Base-by-base conservation (phyloP, 2,797 vertebrate species). In the Platalea minor region DNA sequence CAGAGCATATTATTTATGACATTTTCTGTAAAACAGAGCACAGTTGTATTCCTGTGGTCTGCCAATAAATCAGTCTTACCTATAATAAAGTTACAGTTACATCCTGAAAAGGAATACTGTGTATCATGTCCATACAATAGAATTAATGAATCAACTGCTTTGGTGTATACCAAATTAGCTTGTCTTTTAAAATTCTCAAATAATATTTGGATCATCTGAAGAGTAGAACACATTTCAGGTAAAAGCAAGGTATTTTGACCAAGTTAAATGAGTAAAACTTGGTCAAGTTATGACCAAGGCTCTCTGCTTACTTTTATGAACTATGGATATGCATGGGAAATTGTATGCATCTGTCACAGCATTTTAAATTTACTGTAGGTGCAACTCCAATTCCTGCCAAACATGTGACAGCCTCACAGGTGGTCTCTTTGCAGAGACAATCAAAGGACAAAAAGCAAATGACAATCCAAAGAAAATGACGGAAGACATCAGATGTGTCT, bases 1-100 rank as follows among this genome's bases (percentile, higher is more conserved):
- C 85, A 91, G 81, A 78, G 46, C 50, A 19, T 67, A 74, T 79
- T 95, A 93, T 96, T 96, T 93, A 95, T 86, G 69, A 85, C 50
- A 65, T 78, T 88, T 93, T 91, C 79, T 74, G 85, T 92, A 92
- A 92, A 90, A 92, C 26, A 85, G 63, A 95, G 74, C 41, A 93
- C n/a, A 77, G 8, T 24, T 86, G 50, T 41, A 57, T 94, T 95
- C 43, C 83, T 68, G 85, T 82, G 35, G 21, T 76, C 83, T 88
- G 86, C 75, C 72, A 73, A 56, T 89, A 91, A 91, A 88, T 92
- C 85, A 86, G 37, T 70, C 20, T 65, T 69, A 91, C 59, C 75
- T 76, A 63, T 85, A 91, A 85, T 41, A 91, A 76, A 92, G 26
- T 70, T 75, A 51, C 16, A 92, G 26, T 70, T 75, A 51, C 16